Evolutionary conservation across 2,888 invertebrate species (phyloP).

Genomic region (Acleris literana): DNA sequence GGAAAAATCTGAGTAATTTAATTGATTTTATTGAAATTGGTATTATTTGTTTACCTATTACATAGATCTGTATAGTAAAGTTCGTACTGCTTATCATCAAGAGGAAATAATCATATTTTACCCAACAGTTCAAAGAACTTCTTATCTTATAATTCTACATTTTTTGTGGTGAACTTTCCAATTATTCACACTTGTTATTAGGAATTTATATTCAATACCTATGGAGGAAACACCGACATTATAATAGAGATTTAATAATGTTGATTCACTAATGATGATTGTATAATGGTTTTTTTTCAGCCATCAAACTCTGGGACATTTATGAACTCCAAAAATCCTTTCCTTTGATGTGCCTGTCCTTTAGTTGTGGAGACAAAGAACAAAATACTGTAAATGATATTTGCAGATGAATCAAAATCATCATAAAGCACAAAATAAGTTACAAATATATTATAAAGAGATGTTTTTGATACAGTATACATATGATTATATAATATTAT

Average conservation of each 20-base stretch:
- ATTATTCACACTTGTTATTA: conserved; percentile 37
- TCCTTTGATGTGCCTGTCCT: conserved; percentile 63
- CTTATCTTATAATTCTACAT: conserved; percentile 42
- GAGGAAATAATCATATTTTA: conserved; percentile 50
- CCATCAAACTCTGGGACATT: conserved; percentile 68
- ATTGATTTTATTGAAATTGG: too few relatives aligned
- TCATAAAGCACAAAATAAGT: conserved; percentile 76
- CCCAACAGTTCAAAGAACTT: conserved; percentile 51
- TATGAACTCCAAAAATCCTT: conserved; percentile 76
- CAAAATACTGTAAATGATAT: conserved; percentile 53
- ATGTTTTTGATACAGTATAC: conserved; percentile 42
- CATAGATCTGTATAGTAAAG: not conserved
- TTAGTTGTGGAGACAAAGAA: conserved; percentile 55
- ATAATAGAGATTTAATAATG: too few relatives aligned
- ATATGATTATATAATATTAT: conserved; percentile 26
- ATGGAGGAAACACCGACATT: too few relatives aligned
- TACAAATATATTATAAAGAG: conserved; percentile 67
- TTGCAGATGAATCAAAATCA: conserved; percentile 35
- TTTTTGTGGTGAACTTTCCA: conserved; percentile 31
- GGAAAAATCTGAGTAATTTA: too few relatives aligned
- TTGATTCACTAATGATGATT: too few relatives aligned
- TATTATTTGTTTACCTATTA: too few relatives aligned
- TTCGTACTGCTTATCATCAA: conserved; percentile 19
- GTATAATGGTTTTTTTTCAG: conserved; percentile 49
- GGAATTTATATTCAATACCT: conserved; percentile 1